phyloP scores from a whole-genome alignment of 37 sponge, comb jelly and placozoan species.

The Cliona cf. orientalis region DNA sequence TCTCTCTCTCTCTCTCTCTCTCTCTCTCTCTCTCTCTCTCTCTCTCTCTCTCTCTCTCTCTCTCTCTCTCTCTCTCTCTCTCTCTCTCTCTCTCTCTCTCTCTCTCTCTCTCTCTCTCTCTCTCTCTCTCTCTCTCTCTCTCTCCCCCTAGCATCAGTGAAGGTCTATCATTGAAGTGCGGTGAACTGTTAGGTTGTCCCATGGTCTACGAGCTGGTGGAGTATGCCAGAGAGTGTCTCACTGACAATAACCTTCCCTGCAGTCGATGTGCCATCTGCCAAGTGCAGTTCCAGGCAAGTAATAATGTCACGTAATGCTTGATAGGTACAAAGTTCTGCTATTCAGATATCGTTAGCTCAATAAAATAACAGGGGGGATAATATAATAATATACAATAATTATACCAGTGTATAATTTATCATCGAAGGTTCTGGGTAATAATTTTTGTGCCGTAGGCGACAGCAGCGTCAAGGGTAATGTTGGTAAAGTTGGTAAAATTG shows the following conservation, averaged over 20 bases:
- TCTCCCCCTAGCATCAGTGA: slow-evolving; percentile 30
- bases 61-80: too few relatives aligned
- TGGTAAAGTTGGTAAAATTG: too few relatives aligned
- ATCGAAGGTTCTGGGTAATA: too few relatives aligned
- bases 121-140: not conserved
- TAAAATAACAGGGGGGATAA: too few relatives aligned
- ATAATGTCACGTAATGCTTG: too few relatives aligned
- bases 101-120: not conserved
- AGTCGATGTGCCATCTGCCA: slow-evolving; percentile 76
- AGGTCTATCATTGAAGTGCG: slow-evolving; percentile 5
- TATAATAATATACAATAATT: too few relatives aligned
- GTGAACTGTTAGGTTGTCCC: slow-evolving; percentile 23
- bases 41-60: not conserved
- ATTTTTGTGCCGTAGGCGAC: too few relatives aligned
- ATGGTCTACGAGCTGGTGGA: slow-evolving; percentile 67
- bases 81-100: not conserved
- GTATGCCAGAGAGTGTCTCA: slow-evolving; percentile 63
- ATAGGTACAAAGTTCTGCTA: too few relatives aligned
- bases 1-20: not conserved
- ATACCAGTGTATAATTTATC: too few relatives aligned
- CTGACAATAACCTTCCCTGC: slow-evolving; percentile 72
- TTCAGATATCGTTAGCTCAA: too few relatives aligned
- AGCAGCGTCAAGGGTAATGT: too few relatives aligned
- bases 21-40: not conserved
- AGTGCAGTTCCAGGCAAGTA: slow-evolving; percentile 35